A percentile compares a stretch with the other conserved stretches of the same genome.
phyloP scores from a whole-genome alignment of 2,797 vertebrate species.

The Kryptopterus vitreolus region DNA sequence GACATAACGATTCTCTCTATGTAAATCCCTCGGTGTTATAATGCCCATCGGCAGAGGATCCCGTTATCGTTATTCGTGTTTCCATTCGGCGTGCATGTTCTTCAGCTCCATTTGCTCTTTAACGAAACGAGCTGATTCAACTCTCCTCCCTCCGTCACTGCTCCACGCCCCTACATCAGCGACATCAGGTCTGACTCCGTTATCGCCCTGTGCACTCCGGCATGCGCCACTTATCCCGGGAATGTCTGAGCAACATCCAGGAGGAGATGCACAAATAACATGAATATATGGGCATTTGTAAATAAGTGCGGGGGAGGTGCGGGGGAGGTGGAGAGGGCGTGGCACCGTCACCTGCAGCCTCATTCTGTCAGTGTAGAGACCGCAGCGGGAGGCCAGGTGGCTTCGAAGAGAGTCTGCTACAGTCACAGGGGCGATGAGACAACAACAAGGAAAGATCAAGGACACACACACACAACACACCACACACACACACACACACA shows the following conservation, averaged over 20 bases:
- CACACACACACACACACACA: background rate
- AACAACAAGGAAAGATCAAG: constrained; percentile 8
- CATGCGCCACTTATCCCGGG: too few relatives aligned
- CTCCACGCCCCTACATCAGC: too few relatives aligned
- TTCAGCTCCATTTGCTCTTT: background rate
- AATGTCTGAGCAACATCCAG: background rate
- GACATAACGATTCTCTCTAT: background rate
- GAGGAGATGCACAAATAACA: background rate
- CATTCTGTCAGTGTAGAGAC: constrained; percentile 30
- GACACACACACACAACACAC: background rate
- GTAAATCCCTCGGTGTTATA: too few relatives aligned
- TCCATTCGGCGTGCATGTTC: too few relatives aligned
- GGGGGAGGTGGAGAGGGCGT: background rate
- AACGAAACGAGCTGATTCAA: too few relatives aligned
- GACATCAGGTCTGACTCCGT: too few relatives aligned
- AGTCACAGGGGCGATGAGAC: background rate
- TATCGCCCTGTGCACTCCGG: too few relatives aligned
- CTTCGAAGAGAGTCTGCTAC: background rate
- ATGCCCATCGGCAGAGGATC: background rate
- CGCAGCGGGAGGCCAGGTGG: constrained; percentile 23
- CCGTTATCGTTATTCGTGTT: background rate
- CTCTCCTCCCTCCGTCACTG: too few relatives aligned
- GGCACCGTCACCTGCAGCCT: constrained; percentile 24
- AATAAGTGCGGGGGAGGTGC: background rate
- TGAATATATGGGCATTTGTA: background rate